Base-by-base conservation (phyloP, 2,888 invertebrate species). In the Ophion obscuratus region DNA sequence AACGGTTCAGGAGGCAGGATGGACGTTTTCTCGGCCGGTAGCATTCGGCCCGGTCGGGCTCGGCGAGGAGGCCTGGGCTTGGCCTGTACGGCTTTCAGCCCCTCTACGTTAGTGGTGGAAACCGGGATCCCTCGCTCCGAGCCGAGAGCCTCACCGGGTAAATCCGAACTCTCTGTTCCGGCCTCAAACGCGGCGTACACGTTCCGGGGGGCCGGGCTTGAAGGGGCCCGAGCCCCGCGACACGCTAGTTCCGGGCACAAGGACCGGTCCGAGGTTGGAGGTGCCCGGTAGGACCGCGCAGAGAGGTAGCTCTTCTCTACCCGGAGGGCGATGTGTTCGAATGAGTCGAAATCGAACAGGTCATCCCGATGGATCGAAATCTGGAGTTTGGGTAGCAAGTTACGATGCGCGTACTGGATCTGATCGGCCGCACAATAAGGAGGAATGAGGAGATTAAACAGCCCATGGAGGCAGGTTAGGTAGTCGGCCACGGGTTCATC, bases 401-500 rank as follows among this genome's bases (percentile, higher is more conserved):
- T 24, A 24, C 24, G 24, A 24, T 24, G 24, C 24, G 24, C 24
- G 24, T 24, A 24, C 24, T 24, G 24, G 24, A 24, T 24, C 24
- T 24, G 24, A 24, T 24, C 24, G 24, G 24, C 24, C 24, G 1
- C 24, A 24, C 24, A 2, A 1, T 2, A 24, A 24, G 24, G 1
- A 1, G 24, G 24, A 1, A 1, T 24, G 1, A 74, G 27, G 0
- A 67, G 74, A 1, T 11, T 31, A 24, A 81, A 66, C 9, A 81
- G 24, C 0, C 74, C 73, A 0, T 67, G n/a, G 0, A 81, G 27
- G 11, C 68, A 79, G 2, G 77, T 67, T 1, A 77, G 27, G 36
- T 31, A 67, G 17, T 77, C 77, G 2, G 71, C 73, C 1, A 80
- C 80, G 0, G 64, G 27, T 17, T 81, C 81, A 0, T 64, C 81